Conservation (phyloP, 2,888 invertebrate genomes). For the Acanthococcus lagerstroemiae region DNA sequence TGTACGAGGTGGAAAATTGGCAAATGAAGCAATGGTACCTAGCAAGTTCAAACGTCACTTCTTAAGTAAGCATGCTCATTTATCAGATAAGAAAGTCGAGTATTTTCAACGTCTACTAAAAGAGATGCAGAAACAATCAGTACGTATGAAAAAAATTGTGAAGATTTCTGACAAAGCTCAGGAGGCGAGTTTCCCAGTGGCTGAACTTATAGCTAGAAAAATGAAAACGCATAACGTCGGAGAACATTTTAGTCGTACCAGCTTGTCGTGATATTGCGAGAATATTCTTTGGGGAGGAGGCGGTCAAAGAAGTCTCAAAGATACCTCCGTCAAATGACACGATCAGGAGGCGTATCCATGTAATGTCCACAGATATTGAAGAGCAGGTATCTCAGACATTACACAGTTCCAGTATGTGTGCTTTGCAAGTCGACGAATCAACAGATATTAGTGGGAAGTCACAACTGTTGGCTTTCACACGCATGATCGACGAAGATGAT, state of each 20-base stretch:
- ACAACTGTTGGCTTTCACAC: constrained; percentile 34
- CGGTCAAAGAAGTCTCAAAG: not conserved
- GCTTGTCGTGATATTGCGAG: constrained; percentile 6
- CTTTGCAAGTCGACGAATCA: constrained; percentile 32
- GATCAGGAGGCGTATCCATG: not conserved
- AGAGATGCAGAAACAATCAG: constrained; percentile 35
- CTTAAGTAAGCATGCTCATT: constrained; percentile 26
- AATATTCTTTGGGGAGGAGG: not conserved
- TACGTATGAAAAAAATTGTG: not conserved
- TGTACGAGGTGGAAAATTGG: constrained; percentile 29
- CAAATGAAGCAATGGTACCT: constrained; percentile 31
- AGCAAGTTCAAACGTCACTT: constrained; percentile 32
- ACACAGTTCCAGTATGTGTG: constrained; percentile 23
- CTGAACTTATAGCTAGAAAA: constrained; percentile 7
- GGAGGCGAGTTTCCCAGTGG: constrained; percentile 2
- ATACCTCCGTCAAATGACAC: constrained; percentile 13
- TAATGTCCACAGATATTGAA: not conserved
- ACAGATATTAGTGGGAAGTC: constrained; percentile 33
- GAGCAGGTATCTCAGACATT: not conserved
- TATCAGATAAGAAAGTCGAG: constrained; percentile 31
- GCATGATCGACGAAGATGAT: constrained; percentile 32
- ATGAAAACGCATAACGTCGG: not conserved
- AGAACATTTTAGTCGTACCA: not conserved
- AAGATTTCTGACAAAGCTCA: constrained; percentile 16
- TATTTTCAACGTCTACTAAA: constrained; percentile 30